Base-by-base conservation (phyloP, 2,113 vertebrate species). In the Podarcis cretensis region DNA sequence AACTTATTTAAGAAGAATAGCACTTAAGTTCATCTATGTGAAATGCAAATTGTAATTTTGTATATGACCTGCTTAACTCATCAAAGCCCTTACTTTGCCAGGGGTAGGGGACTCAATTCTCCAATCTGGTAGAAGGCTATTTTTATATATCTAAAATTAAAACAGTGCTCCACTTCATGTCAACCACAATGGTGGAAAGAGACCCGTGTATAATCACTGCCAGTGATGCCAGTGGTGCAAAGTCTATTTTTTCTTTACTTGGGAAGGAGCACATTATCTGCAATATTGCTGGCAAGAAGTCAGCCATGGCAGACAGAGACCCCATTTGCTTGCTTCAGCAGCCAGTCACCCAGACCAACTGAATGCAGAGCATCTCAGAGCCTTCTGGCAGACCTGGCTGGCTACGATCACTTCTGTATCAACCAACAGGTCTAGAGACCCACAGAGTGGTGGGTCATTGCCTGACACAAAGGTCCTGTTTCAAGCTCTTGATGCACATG, bases 141-240 rank as follows among this genome's bases (percentile, higher is more conserved):
- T n/a, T 30, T 27, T 32, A 57, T 63, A n/a, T 1, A 65, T 32
- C 30, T 83, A 32, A 92, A 90, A 89, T 81, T 40, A 83, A 91
- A 75, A 73, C 1, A 9, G 57, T 35, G 81, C 37, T 40, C 27
- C 1, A 20, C 84, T 27, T 54, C 81, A 71, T 3, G 10, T 6
- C 25, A 84, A 35, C 32, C 88, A 0, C 78, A 57, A 78, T 8
- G 16, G 88, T 18, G 4, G 63, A 90, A 69, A 9, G 5, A 78
- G 37, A 90, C 81, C 0, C 0, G 76, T 59, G 18, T 0, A 74
- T 43, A 90, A 74, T 35, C 79, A 65, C 37, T 65, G 30, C 66
- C 37, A 66, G 14, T 27, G 65, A 7, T 57, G n/a, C 18, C 27
- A 48, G 20, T 27, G 16, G 7, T 74, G 35, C 16, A 87, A 73